Evolutionary conservation across 2,888 invertebrate genomes (phyloP).

Genomic region (Mythimna loreyi): DNA sequence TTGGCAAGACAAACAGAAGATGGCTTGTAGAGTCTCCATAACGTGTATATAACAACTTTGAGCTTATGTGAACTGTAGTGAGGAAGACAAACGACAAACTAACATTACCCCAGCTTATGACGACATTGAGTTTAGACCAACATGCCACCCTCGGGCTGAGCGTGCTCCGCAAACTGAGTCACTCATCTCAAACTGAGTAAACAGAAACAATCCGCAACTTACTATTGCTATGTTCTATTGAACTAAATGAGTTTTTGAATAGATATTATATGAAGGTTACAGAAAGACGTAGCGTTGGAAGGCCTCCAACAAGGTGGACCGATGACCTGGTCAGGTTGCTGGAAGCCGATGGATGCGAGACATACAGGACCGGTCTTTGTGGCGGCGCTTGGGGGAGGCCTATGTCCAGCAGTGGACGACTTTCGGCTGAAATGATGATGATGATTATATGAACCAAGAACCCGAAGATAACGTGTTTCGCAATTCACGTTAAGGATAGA

Average conservation of each 20-base stretch:
- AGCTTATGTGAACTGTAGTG: conserved; percentile 73
- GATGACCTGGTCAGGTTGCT: too few relatives aligned
- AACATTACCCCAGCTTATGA: conserved; percentile 79
- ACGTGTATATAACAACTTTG: conserved; percentile 73
- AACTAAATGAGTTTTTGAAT: conserved; percentile 34
- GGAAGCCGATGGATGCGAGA: too few relatives aligned
- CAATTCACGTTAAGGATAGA: too few relatives aligned
- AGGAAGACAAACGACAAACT: conserved; percentile 80
- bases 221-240: conserved; percentile 46
- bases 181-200: conserved; percentile 57
- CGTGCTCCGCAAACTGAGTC: conserved; percentile 66
- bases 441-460: too few relatives aligned
- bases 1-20: conserved; percentile 48
- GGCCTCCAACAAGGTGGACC: too few relatives aligned
- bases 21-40: conserved; percentile 55
- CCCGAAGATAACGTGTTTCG: too few relatives aligned
- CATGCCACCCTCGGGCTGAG: conserved; percentile 73
- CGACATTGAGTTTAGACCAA: conserved; percentile 78
- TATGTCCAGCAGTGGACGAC: too few relatives aligned
- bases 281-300: too few relatives aligned
- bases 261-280: background rate
- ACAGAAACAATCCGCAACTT: conserved; percentile 55
- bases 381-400: too few relatives aligned
- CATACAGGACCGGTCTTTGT: too few relatives aligned
- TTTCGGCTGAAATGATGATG: too few relatives aligned